Base-by-base conservation (phyloP, 2,797 vertebrate species). In the Danio tinwini region DNA sequence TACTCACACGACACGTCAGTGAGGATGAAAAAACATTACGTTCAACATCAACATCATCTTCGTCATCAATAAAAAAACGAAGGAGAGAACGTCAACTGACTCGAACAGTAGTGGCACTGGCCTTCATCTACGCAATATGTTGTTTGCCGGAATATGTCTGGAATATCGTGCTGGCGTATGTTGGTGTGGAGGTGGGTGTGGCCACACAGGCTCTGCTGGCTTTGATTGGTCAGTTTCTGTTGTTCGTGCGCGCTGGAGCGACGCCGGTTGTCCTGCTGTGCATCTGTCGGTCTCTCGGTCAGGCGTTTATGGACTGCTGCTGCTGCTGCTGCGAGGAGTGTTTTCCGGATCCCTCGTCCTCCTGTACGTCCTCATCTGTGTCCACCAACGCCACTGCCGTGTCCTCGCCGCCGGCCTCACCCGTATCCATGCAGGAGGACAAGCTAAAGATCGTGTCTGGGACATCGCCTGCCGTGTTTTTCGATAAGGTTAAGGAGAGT, bases 231-330 rank as follows among this genome's bases (percentile, higher is more conserved):
- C 97, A 99, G 92, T 95, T 99, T 90, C 94, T 98, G 86, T 76
- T 96, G 74, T 99, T 98, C 72, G 84, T 91, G 82, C 96, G 96
- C 67, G 96, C 95, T 5, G 93, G 96, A 0, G 88, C 93, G 14
- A 95, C 96, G 0, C 98, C 98, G 0, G 88, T 96, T 58, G 81
- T 99, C 83, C 93, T 99, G 40, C 89, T 99, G 47, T 95, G 95
- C 11, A 87, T 97, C 80, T 97, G 96, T 10, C 94, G 94, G 81
- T 93, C 96, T 0, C 91, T 99, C 78, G 96, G 97, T 71, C 96
- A 91, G 89, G 96, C 96, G 81, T 99, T 99, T 86, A 91, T 97
- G 92, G 96, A 96, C 90, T 98, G 98, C 87, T 99, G 98, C 88
- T 97, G 96, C 87, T 97, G 95, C 89, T 96, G 96, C 90, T 99